These are phyloP conservation scores for Nasua narica DNA, from an alignment of 2,797 vertebrate species.

Conservation along the genomic window DNA sequence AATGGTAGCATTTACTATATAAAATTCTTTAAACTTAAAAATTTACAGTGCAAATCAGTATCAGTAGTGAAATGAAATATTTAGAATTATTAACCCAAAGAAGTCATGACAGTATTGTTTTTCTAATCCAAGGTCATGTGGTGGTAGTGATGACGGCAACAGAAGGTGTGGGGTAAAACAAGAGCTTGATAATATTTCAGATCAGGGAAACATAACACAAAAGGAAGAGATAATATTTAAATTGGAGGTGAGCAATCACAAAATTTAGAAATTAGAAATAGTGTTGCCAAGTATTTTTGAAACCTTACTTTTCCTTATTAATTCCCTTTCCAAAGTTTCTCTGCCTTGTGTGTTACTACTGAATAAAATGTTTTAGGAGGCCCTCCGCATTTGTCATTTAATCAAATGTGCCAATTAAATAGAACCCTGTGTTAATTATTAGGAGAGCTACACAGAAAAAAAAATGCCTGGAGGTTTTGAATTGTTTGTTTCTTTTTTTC, in stretches of 20 bases:
- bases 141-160: rapidly evolving
- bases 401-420: conserved; percentile 78
- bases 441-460: conserved; percentile 70
- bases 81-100: conserved; percentile 76
- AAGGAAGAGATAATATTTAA: not conserved
- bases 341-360: conserved; percentile 62
- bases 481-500: conserved; percentile 50
- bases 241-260: not conserved
- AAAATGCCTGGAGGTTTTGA: conserved; percentile 70
- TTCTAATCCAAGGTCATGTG: conserved; percentile 61
- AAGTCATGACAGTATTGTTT: conserved; percentile 70
- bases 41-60: conserved; percentile 64
- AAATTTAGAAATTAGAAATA: not conserved
- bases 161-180: not conserved
- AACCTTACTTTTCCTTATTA: not conserved
- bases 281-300: not conserved
- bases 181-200: not conserved
- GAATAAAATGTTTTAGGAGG: conserved; percentile 73
- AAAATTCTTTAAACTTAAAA: conserved; percentile 61
- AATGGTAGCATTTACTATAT: conserved; percentile 55
- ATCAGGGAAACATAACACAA: not conserved
- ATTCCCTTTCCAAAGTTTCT: conserved; percentile 48
- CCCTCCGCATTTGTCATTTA: conserved; percentile 66
- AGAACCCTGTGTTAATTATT: conserved; percentile 73
- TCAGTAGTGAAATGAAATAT: conserved; percentile 74